Evolutionary conservation across 2,797 vertebrate species (phyloP).

Genomic region (Lutjanus campechanus): DNA sequence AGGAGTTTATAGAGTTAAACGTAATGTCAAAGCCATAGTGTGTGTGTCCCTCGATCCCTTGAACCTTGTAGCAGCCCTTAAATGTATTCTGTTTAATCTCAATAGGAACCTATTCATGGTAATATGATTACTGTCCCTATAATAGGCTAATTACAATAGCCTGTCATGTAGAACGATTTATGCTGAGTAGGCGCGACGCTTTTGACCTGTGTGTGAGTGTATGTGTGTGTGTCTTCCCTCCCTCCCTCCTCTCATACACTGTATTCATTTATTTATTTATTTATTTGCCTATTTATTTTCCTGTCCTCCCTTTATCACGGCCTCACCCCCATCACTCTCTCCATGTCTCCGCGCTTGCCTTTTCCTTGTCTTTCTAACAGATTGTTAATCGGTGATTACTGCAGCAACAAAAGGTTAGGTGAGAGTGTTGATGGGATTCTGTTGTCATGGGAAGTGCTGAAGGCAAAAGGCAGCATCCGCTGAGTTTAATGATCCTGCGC

Average conservation of each 20-base stretch:
- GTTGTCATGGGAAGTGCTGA: slow-evolving; percentile 74
- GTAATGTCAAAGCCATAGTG: not conserved
- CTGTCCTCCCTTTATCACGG: slow-evolving; percentile 31
- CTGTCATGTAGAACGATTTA: slow-evolving; percentile 67
- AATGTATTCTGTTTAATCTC: slow-evolving; percentile 55
- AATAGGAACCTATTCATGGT: slow-evolving; percentile 49
- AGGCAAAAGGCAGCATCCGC: slow-evolving; percentile 67
- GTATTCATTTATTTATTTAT: slow-evolving; percentile 36
- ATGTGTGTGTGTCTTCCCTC: not conserved
- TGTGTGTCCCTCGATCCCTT: slow-evolving; percentile 9
- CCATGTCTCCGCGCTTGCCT: slow-evolving; percentile 19
- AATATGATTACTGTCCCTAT: slow-evolving; percentile 63
- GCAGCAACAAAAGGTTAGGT: slow-evolving; percentile 77
- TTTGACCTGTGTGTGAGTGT: slow-evolving; percentile 58
- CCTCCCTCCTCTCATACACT: slow-evolving; percentile 16
- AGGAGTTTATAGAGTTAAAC: not conserved
- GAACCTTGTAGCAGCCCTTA: slow-evolving; percentile 39
- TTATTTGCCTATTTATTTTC: slow-evolving; percentile 45
- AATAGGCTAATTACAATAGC: slow-evolving; percentile 70
- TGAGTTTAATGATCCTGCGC: slow-evolving; percentile 65
- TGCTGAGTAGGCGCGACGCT: slow-evolving; percentile 56
- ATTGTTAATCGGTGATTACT: slow-evolving; percentile 78
- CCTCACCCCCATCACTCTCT: slow-evolving; percentile 36
- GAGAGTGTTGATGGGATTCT: slow-evolving; percentile 73
- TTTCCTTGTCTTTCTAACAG: slow-evolving; percentile 69